A percentile compares a stretch with the other conserved stretches of the same genome.
Conservation (phyloP, 2,888 invertebrate genomes). For the Aphidoletes aphidimyza region DNA sequence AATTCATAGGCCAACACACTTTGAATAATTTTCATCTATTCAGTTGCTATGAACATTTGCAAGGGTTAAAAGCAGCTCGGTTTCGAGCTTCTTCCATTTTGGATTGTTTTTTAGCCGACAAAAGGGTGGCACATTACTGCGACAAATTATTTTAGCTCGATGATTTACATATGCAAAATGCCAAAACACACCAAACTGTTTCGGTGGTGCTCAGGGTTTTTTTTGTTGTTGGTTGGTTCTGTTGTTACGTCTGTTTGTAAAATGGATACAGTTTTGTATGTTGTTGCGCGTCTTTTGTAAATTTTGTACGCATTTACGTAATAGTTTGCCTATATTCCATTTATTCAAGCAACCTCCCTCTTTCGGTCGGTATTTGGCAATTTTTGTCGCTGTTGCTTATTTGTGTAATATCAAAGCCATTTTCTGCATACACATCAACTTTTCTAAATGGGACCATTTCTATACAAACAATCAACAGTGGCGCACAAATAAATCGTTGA, state of each 20-base stretch:
- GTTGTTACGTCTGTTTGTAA: not conserved
- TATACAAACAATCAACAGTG: not conserved
- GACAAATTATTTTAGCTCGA: not conserved
- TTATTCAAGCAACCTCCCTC: not conserved
- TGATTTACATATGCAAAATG: slow-evolving; percentile 32
- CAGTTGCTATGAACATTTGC: not conserved
- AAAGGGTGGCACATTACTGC: not conserved
- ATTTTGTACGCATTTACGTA: not conserved
- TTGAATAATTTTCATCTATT: not conserved
- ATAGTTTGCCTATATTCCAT: slow-evolving; percentile 4
- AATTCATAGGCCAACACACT: not conserved
- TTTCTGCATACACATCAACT: not conserved
- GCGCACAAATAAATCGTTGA: slow-evolving; percentile 6
- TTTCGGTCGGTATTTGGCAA: not conserved
- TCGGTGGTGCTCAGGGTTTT: not conserved
- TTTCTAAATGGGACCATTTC: not conserved
- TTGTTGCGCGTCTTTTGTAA: not conserved
- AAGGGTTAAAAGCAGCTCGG: not conserved
- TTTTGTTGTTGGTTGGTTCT: not conserved
- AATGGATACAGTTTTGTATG: not conserved
- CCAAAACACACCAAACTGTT: not conserved
- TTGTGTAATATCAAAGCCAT: not conserved
- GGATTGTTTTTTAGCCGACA: not conserved
- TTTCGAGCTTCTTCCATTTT: not conserved
- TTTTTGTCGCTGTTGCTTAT: not conserved